These are phyloP conservation scores for Chinchilla lanigera DNA, from an alignment of 2,113 vertebrate species.

Conservation along the genomic window DNA sequence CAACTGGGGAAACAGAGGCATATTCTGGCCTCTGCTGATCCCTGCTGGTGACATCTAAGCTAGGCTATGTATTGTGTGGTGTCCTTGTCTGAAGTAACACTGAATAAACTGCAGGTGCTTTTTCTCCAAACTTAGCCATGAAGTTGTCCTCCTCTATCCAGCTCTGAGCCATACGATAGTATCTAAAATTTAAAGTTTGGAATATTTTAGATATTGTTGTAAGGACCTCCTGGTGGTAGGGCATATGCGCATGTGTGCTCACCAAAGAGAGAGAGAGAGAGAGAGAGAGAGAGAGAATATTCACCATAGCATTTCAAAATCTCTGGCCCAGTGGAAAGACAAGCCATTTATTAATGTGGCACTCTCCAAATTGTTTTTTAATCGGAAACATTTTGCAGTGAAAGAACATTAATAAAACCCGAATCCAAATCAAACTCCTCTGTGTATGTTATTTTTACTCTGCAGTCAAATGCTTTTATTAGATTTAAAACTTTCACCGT, in stretches of 20 bases:
- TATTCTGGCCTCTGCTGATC: not conserved
- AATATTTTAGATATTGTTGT: not conserved
- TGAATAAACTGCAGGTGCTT: conserved; percentile 20
- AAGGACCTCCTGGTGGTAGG: not conserved
- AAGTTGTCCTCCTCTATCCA: not conserved
- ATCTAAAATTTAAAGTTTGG: not conserved
- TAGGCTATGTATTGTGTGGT: not conserved
- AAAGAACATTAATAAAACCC: conserved; percentile 89
- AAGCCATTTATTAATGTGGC: conserved; percentile 87
- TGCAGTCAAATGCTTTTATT: conserved; percentile 91
- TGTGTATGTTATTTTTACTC: conserved; percentile 90
- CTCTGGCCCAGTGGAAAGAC: conserved; percentile 82
- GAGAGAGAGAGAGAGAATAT: not conserved
- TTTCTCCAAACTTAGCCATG: conserved; percentile 1
- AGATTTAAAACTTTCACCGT: conserved; percentile 91
- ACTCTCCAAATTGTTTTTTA: conserved; percentile 89
- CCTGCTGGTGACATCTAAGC: not conserved
- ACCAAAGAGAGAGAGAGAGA: too few species aligned
- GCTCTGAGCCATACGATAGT: not conserved
- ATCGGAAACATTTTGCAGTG: conserved; percentile 90
- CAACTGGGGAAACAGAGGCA: not conserved
- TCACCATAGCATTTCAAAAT: conserved; percentile 82
- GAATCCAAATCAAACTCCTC: conserved; percentile 89
- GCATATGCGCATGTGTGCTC: not conserved
- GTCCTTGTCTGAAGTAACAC: not conserved